Evolutionary conservation across 2,888 invertebrate genomes (phyloP).

Genomic region (Synergus itoensis): DNA sequence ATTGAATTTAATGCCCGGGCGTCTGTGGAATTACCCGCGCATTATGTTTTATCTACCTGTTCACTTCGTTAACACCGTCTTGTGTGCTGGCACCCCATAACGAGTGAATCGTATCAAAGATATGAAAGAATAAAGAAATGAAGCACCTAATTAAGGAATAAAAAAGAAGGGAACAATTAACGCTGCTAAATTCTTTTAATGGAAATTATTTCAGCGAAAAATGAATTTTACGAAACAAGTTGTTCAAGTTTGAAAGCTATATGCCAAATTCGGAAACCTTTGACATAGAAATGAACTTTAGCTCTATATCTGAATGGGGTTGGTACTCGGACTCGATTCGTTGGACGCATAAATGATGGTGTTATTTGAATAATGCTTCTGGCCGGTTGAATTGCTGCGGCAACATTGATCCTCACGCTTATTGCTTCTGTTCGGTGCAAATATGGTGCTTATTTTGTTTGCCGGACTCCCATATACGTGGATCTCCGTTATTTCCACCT

Average conservation of each 20-base stretch:
- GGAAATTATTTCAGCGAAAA: not conserved
- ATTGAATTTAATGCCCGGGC: conserved; percentile 50
- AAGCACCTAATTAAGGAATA: not conserved
- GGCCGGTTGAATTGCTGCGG: conserved; percentile 46
- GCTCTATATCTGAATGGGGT: conserved; percentile 15
- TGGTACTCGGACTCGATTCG: conserved; percentile 32
- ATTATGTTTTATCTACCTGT: conserved; percentile 55
- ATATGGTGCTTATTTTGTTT: conserved; percentile 41
- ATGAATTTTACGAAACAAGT: not conserved
- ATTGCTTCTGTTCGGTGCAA: conserved; percentile 42
- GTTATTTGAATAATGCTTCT: conserved; percentile 55
- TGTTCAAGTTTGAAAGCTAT: not conserved
- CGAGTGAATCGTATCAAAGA: not conserved
- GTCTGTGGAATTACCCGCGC: conserved; percentile 50
- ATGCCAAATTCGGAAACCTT: not conserved
- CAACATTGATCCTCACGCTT: conserved; percentile 51
- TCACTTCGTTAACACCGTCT: conserved; percentile 55
- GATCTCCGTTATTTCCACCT: conserved; percentile 29
- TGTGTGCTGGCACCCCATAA: not conserved
- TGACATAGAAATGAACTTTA: conserved; percentile 31
- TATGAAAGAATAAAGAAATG: not conserved
- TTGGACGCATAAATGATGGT: conserved; percentile 50
- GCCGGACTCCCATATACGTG: not conserved
- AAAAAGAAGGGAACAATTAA: not conserved
- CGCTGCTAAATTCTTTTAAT: not conserved